Percentiles rank a stretch among this genome's conserved stretches.
These are phyloP conservation scores for Heterochromis multidens DNA, from an alignment of 2,113 vertebrate genomes.

Conservation along the genomic window DNA sequence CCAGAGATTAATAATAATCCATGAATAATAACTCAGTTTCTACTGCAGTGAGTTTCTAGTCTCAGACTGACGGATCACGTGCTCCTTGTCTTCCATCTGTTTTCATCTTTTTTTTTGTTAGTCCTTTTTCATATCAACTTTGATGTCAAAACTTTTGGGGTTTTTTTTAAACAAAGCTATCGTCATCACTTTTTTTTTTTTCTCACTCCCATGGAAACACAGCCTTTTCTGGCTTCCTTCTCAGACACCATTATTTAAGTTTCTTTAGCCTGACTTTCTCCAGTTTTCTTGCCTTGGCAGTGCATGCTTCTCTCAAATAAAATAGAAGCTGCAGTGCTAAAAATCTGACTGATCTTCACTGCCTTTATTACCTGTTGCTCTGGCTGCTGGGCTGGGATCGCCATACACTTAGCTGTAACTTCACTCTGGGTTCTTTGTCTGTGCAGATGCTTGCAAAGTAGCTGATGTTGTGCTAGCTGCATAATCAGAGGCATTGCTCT, in stretches of 20 bases:
- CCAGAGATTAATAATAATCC: no score
- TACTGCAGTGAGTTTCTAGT: no score
- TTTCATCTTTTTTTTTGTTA: no score
- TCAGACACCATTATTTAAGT: background rate
- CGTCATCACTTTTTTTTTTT: background rate
- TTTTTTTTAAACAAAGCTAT: background rate
- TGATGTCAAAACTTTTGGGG: background rate
- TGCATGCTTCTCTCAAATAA: background rate
- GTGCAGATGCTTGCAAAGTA: background rate
- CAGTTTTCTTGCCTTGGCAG: background rate
- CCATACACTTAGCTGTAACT: background rate
- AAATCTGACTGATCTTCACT: rapidly evolving
- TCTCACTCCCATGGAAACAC: background rate
- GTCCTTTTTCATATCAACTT: background rate
- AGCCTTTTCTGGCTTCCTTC: background rate
- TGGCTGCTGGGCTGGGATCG: background rate
- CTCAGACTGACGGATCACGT: no score
- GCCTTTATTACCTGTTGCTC: background rate
- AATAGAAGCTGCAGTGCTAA: background rate
- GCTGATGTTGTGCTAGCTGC: background rate
- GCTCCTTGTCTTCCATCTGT: no score
- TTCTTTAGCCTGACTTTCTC: background rate
- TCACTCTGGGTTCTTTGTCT: background rate
- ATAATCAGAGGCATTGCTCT: background rate
- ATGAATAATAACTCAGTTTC: no score